These are phyloP conservation scores for Poecilia gillii DNA, from an alignment of 2,797 vertebrate species.

Conservation along the genomic window DNA sequence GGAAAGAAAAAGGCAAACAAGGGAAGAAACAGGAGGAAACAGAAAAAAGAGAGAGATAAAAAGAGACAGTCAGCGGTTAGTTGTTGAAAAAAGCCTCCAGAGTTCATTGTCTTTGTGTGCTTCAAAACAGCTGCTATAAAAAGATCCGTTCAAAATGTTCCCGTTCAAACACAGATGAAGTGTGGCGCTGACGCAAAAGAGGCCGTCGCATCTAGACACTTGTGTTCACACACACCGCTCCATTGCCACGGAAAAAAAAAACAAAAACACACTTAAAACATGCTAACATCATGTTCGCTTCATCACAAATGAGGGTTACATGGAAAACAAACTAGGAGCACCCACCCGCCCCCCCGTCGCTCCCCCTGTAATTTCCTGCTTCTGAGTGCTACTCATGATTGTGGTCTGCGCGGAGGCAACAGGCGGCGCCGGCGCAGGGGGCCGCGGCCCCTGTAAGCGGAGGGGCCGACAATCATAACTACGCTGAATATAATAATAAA, in stretches of 20 bases:
- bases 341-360: conserved; percentile 14
- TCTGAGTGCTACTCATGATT: conserved; percentile 75
- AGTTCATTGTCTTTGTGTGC: not conserved
- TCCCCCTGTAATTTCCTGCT: conserved; percentile 73
- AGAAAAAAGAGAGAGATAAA: not conserved
- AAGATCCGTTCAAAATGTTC: conserved; percentile 24
- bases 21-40: not conserved
- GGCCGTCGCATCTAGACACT: conserved; percentile 12
- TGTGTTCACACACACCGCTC: conserved; percentile 14
- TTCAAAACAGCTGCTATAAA: conserved; percentile 35
- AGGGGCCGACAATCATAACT: conserved; percentile 70
- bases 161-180: conserved; percentile 29
- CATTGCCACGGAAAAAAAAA: not conserved
- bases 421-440: conserved; percentile 30
- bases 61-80: conserved; percentile 3
- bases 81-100: conserved; percentile 11
- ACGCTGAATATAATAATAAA: conserved; percentile 68
- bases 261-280: conserved; percentile 1
- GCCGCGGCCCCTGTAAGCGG: conserved; percentile 53
- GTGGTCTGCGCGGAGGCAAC: conserved; percentile 49
- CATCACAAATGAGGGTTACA: conserved; percentile 14
- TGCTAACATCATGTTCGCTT: conserved; percentile 4
- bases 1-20: not conserved
- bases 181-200: conserved; percentile 35
- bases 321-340: conserved; percentile 38